Conservation (phyloP, 2,888 invertebrate genomes). For the Oscheius sp. region DNA sequence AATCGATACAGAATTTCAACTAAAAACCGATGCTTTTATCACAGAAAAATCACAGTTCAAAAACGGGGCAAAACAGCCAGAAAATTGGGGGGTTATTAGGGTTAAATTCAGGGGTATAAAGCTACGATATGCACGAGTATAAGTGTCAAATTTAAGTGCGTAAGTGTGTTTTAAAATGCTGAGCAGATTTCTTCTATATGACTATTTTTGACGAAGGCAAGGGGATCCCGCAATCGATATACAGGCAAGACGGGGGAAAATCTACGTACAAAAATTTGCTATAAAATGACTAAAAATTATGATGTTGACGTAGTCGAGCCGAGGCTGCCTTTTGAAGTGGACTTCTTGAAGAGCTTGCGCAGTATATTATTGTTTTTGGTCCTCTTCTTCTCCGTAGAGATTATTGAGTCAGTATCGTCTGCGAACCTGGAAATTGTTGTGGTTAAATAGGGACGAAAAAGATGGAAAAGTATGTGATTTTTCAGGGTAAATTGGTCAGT, state of each 20-base stretch:
- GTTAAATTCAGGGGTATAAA: constrained; percentile 1
- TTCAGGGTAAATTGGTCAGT: not conserved
- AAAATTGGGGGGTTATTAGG: not conserved
- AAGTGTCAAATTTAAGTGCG: not conserved
- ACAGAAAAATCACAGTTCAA: constrained; percentile 21
- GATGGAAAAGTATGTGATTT: not conserved
- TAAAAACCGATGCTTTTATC: constrained; percentile 23
- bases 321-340: constrained; percentile 39
- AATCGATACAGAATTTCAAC: not conserved
- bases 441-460: not conserved
- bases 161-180: not conserved
- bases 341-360: constrained; percentile 41
- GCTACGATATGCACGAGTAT: constrained; percentile 25
- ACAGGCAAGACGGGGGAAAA: constrained; percentile 11
- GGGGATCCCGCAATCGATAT: constrained; percentile 19
- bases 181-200: not conserved
- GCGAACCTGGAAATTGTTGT: constrained; percentile 20
- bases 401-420: constrained; percentile 36
- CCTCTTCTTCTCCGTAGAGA: constrained; percentile 34
- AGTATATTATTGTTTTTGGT: not conserved
- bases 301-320: constrained; percentile 13
- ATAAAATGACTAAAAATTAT: not conserved
- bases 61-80: not conserved
- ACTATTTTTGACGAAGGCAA: constrained; percentile 21
- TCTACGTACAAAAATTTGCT: not conserved